A percentile compares a stretch with the other conserved stretches of the same genome.
Evolutionary conservation across 2,888 invertebrate genomes (phyloP).

Genomic region (Drosophila birchii): DNA sequence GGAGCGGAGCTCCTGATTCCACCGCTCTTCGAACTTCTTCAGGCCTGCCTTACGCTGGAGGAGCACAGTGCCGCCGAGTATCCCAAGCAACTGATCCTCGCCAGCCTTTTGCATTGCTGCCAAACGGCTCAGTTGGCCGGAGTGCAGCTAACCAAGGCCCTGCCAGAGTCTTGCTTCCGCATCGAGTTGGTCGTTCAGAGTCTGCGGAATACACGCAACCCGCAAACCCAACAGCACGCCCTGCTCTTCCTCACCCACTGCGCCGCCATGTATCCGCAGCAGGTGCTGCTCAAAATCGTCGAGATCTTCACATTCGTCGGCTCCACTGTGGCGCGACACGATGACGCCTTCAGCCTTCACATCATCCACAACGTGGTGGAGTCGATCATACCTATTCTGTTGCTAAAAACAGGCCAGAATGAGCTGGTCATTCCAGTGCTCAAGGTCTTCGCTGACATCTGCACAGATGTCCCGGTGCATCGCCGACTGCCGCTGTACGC

Average conservation of each 20-base stretch:
- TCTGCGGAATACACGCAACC: slow-evolving; percentile 95
- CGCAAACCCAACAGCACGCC: slow-evolving; percentile 98
- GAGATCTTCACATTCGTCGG: slow-evolving; percentile 99
- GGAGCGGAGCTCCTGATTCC: slow-evolving; percentile 89
- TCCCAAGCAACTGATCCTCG: slow-evolving; percentile 93
- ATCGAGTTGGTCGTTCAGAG: slow-evolving; percentile 89
- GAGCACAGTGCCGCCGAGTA: slow-evolving; percentile 94
- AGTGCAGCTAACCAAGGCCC: slow-evolving; percentile 83
- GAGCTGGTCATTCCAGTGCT: slow-evolving; percentile 88
- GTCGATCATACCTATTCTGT: slow-evolving; percentile 94
- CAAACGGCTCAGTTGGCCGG: slow-evolving; percentile 86
- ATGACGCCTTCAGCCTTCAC: slow-evolving; percentile 97
- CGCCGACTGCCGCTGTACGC: slow-evolving; percentile 92
- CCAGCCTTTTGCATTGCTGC: slow-evolving; percentile 90
- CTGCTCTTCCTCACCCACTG: slow-evolving; percentile 92
- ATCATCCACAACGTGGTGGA: slow-evolving; percentile 95
- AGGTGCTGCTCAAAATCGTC: slow-evolving; percentile 96
- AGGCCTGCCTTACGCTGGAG: slow-evolving; percentile 92
- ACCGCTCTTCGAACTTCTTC: slow-evolving; percentile 91
- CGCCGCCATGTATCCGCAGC: slow-evolving; percentile 91
- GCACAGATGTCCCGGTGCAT: slow-evolving; percentile 97
- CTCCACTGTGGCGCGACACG: slow-evolving; percentile 94
- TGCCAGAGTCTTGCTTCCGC: slow-evolving; percentile 85
- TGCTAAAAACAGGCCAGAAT: slow-evolving; percentile 84
- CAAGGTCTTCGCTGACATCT: slow-evolving; percentile 95